Conservation (phyloP, 2,888 invertebrate species). For the Drosophila emarginata region DNA sequence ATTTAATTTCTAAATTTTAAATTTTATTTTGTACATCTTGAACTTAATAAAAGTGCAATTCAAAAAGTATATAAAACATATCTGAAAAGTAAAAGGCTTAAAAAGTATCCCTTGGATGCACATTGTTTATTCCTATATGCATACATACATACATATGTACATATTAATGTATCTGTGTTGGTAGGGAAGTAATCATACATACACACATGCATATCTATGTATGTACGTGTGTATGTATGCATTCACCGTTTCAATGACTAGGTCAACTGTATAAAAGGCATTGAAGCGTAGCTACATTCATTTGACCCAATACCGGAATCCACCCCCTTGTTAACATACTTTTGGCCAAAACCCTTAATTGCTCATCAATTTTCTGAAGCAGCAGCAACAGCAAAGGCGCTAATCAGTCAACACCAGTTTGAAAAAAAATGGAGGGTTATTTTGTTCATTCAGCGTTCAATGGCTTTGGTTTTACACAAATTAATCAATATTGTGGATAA, state of each 20-base stretch:
- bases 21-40: too few relatives aligned
- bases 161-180: too few relatives aligned
- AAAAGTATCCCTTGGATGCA: background rate
- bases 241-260: background rate
- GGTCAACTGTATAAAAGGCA: conserved; percentile 36
- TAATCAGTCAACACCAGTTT: conserved; percentile 56
- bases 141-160: background rate
- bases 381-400: conserved; percentile 36
- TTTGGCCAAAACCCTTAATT: conserved; percentile 75
- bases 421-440: conserved; percentile 15
- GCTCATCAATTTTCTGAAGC: conserved; percentile 60
- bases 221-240: background rate
- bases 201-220: background rate
- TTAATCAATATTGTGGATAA: conserved; percentile 57
- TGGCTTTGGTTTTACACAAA: conserved; percentile 37
- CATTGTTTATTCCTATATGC: background rate
- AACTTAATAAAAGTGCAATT: background rate
- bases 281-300: conserved; percentile 38
- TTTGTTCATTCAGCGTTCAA: conserved; percentile 35
- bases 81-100: background rate
- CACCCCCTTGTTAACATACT: conserved; percentile 19
- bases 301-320: conserved; percentile 3
- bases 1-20: too few relatives aligned
- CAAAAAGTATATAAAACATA: background rate
- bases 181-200: background rate